These are phyloP conservation scores for Oreonectes daqikongensis DNA, from an alignment of 2,797 vertebrate genomes.

Conservation along the genomic window DNA sequence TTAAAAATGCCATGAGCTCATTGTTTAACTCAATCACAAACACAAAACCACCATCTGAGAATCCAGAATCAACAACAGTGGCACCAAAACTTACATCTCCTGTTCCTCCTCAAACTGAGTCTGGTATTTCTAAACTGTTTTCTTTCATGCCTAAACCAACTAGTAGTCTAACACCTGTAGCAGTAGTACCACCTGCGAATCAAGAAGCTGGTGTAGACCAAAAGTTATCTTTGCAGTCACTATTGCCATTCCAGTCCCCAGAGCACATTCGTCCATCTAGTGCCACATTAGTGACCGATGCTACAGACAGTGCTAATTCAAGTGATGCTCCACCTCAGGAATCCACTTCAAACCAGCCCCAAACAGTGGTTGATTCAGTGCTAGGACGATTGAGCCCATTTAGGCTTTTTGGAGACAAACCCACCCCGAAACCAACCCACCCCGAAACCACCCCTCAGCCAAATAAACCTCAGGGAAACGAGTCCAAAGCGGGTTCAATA, in stretches of 20 bases:
- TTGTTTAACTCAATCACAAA: slow-evolving; percentile 79
- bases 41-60: slow-evolving; percentile 78
- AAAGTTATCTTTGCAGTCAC: slow-evolving; percentile 75
- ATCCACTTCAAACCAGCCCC: slow-evolving; percentile 65
- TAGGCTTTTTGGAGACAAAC: slow-evolving; percentile 83
- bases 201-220: slow-evolving; percentile 72
- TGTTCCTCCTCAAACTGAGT: slow-evolving; percentile 70
- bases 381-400: slow-evolving; percentile 85
- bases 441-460: slow-evolving; percentile 68
- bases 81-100: slow-evolving; percentile 55
- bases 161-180: slow-evolving; percentile 68
- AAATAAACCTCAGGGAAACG: slow-evolving; percentile 63
- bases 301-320: slow-evolving; percentile 48
- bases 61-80: slow-evolving; percentile 65
- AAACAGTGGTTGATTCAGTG: slow-evolving; percentile 84
- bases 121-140: slow-evolving; percentile 76
- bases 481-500: slow-evolving; percentile 58
- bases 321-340: slow-evolving; percentile 50
- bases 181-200: slow-evolving; percentile 71
- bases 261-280: slow-evolving; percentile 61
- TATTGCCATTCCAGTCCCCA: slow-evolving; percentile 73
- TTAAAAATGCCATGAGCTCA: slow-evolving; percentile 87
- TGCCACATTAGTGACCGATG: slow-evolving; percentile 50
- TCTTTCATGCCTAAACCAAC: slow-evolving; percentile 75
- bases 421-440: slow-evolving; percentile 67